Percentiles rank a stretch among this genome's conserved stretches.
These are phyloP conservation scores for Gopherus evgoodei DNA, from an alignment of 2,113 vertebrate genomes.

Conservation along the genomic window DNA sequence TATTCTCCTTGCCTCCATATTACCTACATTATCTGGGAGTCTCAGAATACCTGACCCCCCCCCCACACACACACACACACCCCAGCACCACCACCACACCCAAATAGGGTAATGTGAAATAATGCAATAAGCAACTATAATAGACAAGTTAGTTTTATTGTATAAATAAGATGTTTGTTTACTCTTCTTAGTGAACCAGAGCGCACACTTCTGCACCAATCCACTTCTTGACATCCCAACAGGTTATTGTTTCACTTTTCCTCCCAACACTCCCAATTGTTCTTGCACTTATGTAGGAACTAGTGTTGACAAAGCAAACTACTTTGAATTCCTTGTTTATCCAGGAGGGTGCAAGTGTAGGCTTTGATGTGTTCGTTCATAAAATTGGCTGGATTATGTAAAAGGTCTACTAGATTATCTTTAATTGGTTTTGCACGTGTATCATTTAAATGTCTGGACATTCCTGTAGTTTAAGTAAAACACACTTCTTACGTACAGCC, in stretches of 20 bases:
- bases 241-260: background rate
- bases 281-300: background rate
- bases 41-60: background rate
- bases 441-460: background rate
- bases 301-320: background rate
- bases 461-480: background rate
- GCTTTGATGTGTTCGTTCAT: background rate
- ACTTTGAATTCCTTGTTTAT: background rate
- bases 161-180: background rate
- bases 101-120: background rate
- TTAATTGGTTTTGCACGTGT: background rate
- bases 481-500: fast-evolving
- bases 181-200: background rate
- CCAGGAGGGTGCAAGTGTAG: background rate
- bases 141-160: background rate
- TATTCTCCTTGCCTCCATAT: fast-evolving
- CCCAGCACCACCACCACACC: no score
- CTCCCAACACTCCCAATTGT: background rate
- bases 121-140: background rate
- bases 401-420: background rate
- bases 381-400: background rate
- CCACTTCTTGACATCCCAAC: no score
- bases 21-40: background rate
- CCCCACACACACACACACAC: no score
- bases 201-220: background rate